phyloP scores from a whole-genome alignment of 2,797 vertebrate species.

The Nothura maculosa region DNA sequence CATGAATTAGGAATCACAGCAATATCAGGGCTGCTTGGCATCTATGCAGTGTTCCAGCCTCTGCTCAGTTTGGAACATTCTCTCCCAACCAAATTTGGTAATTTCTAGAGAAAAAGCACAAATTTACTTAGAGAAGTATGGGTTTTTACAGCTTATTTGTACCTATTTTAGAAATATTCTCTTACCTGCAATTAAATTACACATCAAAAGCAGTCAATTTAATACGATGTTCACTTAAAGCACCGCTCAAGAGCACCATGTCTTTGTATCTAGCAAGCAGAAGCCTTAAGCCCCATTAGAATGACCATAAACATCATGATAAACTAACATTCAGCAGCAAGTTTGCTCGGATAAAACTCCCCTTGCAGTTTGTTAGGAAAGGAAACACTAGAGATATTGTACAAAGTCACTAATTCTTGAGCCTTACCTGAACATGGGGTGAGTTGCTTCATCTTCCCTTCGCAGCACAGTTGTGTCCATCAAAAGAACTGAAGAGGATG shows the following conservation, averaged over 20 bases:
- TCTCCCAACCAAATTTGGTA: background rate
- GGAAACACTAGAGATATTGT: rapidly evolving
- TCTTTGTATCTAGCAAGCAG: background rate
- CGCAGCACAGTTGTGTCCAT: background rate
- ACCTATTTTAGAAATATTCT: background rate
- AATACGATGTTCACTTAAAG: rapidly evolving
- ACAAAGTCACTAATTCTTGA: background rate
- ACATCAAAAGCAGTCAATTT: background rate
- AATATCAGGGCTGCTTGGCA: background rate
- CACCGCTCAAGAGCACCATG: background rate
- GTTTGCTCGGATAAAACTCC: rapidly evolving
- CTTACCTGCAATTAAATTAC: background rate
- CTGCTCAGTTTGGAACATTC: background rate
- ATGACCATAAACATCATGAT: background rate
- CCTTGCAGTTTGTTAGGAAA: background rate
- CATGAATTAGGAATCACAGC: background rate
- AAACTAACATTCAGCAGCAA: rapidly evolving
- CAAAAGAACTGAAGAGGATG: background rate
- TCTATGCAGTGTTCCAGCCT: background rate
- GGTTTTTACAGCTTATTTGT: background rate
- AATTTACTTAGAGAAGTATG: rapidly evolving
- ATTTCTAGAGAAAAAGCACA: background rate
- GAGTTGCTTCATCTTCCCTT: background rate
- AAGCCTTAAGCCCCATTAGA: rapidly evolving
- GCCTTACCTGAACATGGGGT: background rate